Base-by-base conservation (phyloP, 23 tunicate species). In the Styela clava region DNA sequence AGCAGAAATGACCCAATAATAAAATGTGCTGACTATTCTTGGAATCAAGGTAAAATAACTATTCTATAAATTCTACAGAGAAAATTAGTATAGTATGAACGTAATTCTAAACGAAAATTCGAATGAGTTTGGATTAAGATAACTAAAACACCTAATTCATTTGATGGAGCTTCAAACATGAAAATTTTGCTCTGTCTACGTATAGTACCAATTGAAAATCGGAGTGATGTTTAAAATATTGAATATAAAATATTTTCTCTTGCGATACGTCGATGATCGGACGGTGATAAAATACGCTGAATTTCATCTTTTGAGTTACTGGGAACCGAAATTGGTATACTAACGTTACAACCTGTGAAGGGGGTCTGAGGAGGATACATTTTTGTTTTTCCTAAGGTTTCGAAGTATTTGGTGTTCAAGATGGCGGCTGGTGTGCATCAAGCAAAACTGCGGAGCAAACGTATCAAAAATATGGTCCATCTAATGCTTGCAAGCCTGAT, bases 361-460 rank as follows among this genome's bases (percentile, higher is more conserved):
- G n/a, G n/a, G n/a, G n/a, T n/a, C n/a, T n/a, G n/a, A n/a, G n/a
- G n/a, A n/a, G n/a, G n/a, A n/a, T n/a, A n/a, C n/a, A n/a, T n/a
- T 44, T 44, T 12, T 7, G 7, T 44, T 33, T 24, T 52, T 25
- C 65, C 16, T 64, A 34, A 26, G 81, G 81, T n/a, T 77, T 44
- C 33, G 68, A 77, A 63, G 68, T 77, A 3, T 16, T 77, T 18
- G 81, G 65, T 16, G 44, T 77, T 34, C 81, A 77, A 26, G 9
- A 77, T 34, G 81, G 81, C 7, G 81, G 81, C 30, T 77, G 81
- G 81, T 77, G 81, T 65, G 81, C 81, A 33, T 25, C 26, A 61
- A 2, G 65, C 26, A 63, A 64, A 44, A 34, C 44, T 64, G 81
- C 81, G 12, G 81, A 26, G 12, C 27, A 34, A 23, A 77, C 81